Evolutionary conservation across 2,113 vertebrate species (phyloP).

Genomic region (Porphyrio hochstetteri): DNA sequence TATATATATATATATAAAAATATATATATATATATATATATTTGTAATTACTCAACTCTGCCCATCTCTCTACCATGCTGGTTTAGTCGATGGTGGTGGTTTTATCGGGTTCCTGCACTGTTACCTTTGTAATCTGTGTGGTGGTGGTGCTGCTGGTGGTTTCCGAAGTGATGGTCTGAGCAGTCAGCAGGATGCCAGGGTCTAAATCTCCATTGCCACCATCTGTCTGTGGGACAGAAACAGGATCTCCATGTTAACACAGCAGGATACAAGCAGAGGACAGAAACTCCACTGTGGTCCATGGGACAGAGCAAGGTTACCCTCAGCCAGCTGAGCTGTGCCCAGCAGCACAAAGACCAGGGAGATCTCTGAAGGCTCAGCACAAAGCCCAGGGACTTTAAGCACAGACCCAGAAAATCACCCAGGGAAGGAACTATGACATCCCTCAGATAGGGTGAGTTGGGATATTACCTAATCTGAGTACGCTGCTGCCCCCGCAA

Average conservation of each 20-base stretch:
- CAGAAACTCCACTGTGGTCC: rapidly evolving
- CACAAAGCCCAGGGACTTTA: not conserved
- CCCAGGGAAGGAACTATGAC: not conserved
- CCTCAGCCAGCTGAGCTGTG: not conserved
- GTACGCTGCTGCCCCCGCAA: not conserved
- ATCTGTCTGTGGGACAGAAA: constrained; percentile 76
- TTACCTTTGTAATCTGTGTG: constrained; percentile 99
- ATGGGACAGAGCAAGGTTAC: not conserved
- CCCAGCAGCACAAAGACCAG: not conserved
- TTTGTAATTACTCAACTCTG: not conserved
- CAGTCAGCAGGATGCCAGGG: constrained; percentile 89
- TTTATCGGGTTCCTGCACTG: rapidly evolving
- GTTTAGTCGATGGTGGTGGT: not conserved
- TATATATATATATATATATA: not conserved
- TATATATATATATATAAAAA: no score
- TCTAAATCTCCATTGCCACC: constrained; percentile 85
- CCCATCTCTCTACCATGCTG: not conserved
- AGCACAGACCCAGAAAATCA: not conserved
- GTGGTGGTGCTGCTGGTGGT: constrained; percentile 97
- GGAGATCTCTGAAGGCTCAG: not conserved
- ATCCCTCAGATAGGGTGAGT: not conserved
- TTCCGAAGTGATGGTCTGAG: constrained; percentile 97
- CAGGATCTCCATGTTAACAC: not conserved
- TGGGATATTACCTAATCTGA: not conserved
- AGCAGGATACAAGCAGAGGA: not conserved